Conservation (phyloP, 1,140 invertebrate species). For the Gonatopus flavifemur region DNA sequence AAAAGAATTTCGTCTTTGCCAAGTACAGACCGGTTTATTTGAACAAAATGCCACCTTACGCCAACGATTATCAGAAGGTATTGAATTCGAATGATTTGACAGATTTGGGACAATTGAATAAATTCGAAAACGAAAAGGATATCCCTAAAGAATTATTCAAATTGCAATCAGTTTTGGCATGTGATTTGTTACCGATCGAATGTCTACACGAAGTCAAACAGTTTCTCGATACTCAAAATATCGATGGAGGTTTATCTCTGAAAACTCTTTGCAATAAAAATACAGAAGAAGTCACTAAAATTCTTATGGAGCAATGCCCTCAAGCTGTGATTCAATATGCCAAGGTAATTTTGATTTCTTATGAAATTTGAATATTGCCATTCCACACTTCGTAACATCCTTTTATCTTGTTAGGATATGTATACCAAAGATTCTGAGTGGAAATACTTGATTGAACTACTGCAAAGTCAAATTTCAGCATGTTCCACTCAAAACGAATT, state of each 20-base stretch:
- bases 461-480: constrained; percentile 52
- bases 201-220: constrained; percentile 51
- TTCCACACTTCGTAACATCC: too few relatives aligned
- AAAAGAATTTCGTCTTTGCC: constrained; percentile 53
- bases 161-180: constrained; percentile 50
- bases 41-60: constrained; percentile 57
- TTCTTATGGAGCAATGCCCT: constrained; percentile 60
- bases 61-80: constrained; percentile 39
- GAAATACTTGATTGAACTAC: constrained; percentile 56
- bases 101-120: constrained; percentile 27
- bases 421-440: constrained; percentile 60
- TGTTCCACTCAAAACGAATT: constrained; percentile 46
- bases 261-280: constrained; percentile 43
- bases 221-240: constrained; percentile 49
- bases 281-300: constrained; percentile 36
- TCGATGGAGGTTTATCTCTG: constrained; percentile 50
- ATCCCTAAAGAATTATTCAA: constrained; percentile 46
- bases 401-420: constrained; percentile 58
- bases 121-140: constrained; percentile 25
- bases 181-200: constrained; percentile 48
- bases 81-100: constrained; percentile 29
- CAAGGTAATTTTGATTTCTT: constrained; percentile 51
- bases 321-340: constrained; percentile 62
- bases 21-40: constrained; percentile 55
- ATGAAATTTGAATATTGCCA: background rate